Base-by-base conservation (phyloP, 2,888 invertebrate species). In the Athrips mouffetella region DNA sequence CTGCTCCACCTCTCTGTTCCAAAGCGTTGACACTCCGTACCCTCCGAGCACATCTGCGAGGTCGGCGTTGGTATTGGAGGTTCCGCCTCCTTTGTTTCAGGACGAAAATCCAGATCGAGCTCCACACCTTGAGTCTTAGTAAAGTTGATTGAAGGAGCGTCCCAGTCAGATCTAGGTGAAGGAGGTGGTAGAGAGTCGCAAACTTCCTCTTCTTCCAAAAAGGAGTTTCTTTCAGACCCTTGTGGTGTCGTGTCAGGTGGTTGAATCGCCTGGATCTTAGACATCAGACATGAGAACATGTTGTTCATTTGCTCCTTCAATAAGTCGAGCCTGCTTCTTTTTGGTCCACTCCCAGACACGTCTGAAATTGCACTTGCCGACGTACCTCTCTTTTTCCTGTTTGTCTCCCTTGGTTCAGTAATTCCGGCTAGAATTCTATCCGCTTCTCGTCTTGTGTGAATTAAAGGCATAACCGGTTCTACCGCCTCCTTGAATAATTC, bases 391-490 rank as follows among this genome's bases (percentile, higher is more conserved):
- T 33, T 45, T 13, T 45, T 45, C 15, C 33, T 6, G 21, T 13
- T 31, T 7, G 44, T 20, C n/a, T 50, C 50, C 21, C 46, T 52
- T 21, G 51, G 39, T 1, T 42, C 47, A n/a, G 52, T 45, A 0
- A 47, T 47, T 25, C 44, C 18, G 20, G 51, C 25, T 8, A 53
- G 39, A 15, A 54, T 47, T 40, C 41, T 48, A 41, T 53, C 45
- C 8, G 53, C 46, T 37, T 55, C 48, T 20, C 25, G 30, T 21
- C 53, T 40, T 13, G 50, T 51, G 35, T 53, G 50, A 0, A 51
- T 16, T n/a, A 41, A 27, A n/a, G n/a, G n/a, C n/a, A n/a, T n/a
- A n/a, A n/a, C n/a, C n/a, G n/a, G n/a, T n/a, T n/a, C n/a, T n/a
- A n/a, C n/a, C n/a, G n/a, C n/a, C n/a, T n/a, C n/a, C n/a, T n/a